Conservation (phyloP, 2,113 vertebrate species). For the Ellobius talpinus region DNA sequence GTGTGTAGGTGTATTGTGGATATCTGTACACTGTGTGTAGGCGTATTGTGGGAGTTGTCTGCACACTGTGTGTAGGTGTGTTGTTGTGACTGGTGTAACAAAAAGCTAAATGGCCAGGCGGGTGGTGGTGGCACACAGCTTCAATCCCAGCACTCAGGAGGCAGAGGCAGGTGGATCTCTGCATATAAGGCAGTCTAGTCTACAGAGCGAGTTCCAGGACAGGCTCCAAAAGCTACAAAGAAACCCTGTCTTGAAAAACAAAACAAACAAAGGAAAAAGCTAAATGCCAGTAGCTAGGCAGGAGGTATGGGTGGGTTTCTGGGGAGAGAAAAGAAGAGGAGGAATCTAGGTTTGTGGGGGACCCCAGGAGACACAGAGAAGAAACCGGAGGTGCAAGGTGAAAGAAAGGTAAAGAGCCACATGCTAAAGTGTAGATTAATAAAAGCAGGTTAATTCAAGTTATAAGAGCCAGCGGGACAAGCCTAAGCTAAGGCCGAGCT, state of each 20-base stretch:
- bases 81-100: neutral
- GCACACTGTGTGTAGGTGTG: neutral
- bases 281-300: neutral
- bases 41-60: too few species aligned
- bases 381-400: neutral
- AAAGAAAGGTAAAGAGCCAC: neutral
- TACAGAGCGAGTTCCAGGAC: too few species aligned
- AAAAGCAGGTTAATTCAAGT: neutral
- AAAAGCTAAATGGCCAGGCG: neutral
- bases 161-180: too few species aligned
- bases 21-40: too few species aligned
- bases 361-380: neutral
- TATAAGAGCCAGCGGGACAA: neutral
- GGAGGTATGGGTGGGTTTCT: neutral
- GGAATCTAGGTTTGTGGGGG: neutral
- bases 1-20: too few species aligned
- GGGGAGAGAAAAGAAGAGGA: neutral
- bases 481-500: neutral
- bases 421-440: neutral
- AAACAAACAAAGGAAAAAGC: too few species aligned
- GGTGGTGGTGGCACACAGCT: too few species aligned
- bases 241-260: too few species aligned
- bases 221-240: too few species aligned
- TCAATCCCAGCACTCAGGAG: too few species aligned
- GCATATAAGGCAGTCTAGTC: too few species aligned